Base-by-base conservation (phyloP, 2,888 invertebrate species). In the Lasius platythorax region DNA sequence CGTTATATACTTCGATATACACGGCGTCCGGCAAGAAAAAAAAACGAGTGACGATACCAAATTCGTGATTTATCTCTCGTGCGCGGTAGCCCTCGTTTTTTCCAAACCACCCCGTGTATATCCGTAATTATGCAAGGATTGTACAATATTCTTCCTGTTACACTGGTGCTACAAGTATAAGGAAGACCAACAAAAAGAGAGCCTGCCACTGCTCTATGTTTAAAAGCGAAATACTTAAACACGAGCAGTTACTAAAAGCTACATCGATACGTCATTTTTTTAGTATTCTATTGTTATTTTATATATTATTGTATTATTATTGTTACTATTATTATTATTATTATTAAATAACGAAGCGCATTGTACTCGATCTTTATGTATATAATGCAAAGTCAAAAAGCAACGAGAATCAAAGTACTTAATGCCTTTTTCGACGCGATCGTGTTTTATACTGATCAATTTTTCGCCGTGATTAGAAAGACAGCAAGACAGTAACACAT, bases 131-230 rank as follows among this genome's bases (percentile, higher is more conserved):
- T 81, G 46, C 23, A 37, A 73, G 23, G 1, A 61, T 46, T 79
- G 43, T 46, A 37, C n/a, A 61, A 61, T 79, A 46, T 73, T 81
- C 61, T 50, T 73, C 28, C 30, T 28, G 28, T 37, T 30, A n/a
- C 5, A 43, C 37, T 68, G 78, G 56, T 87, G 88, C 72, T 87
- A 46, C 43, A 43, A 79, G 63, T 74, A 82, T 56, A 84, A 84
- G 82, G 4, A 46, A 53, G 18, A 33, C 11, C 50, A 78, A 23
- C 50, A 63, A 64, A 46, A 12, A 37, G 33, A 64, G 68, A 70
- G 15, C 15, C 15, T 76, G 82, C 53, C 50, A 73, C 37, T 67
- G 63, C 46, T 61, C 50, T 82, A 82, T 68, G 53, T 83, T 78
- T 33, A 63, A 61, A 61, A 23, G 30, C 30, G 43, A 83, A 84